Percentiles rank a stretch among this genome's conserved stretches.
Conservation (phyloP, 2,113 vertebrate species). For the Heteronetta atricapilla region DNA sequence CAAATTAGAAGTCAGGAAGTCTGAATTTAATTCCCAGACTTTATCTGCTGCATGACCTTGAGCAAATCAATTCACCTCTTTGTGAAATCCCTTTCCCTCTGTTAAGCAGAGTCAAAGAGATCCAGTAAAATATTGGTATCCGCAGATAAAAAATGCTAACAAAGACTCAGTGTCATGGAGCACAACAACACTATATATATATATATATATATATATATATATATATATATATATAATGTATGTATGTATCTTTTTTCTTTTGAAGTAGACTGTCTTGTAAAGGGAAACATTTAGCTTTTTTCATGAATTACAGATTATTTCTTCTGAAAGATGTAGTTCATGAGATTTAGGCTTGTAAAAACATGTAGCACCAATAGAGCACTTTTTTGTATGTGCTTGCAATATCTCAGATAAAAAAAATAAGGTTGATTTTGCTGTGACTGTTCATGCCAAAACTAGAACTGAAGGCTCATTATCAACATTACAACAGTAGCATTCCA, state of each 20-base stretch:
- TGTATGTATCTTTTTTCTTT: background rate
- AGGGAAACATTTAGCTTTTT: background rate
- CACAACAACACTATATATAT: rapidly evolving
- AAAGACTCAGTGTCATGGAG: background rate
- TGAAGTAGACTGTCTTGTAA: background rate
- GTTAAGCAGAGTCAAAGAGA: background rate
- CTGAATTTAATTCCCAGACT: background rate
- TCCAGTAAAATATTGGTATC: background rate
- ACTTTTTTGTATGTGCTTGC: background rate
- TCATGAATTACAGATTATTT: background rate
- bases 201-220: background rate
- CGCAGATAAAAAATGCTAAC: background rate
- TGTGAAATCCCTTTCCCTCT: background rate
- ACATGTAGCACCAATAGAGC: background rate
- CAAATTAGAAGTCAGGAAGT: background rate
- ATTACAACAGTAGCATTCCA: background rate
- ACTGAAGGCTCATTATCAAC: background rate
- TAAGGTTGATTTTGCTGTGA: background rate
- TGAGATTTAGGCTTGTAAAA: background rate
- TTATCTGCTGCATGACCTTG: background rate
- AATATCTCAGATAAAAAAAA: background rate
- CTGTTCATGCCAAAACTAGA: background rate
- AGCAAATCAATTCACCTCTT: background rate
- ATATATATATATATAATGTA: too few species aligned
- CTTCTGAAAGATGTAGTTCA: background rate